Conservation (phyloP, 2,113 vertebrate genomes). For the Gorsachius goisagi region DNA sequence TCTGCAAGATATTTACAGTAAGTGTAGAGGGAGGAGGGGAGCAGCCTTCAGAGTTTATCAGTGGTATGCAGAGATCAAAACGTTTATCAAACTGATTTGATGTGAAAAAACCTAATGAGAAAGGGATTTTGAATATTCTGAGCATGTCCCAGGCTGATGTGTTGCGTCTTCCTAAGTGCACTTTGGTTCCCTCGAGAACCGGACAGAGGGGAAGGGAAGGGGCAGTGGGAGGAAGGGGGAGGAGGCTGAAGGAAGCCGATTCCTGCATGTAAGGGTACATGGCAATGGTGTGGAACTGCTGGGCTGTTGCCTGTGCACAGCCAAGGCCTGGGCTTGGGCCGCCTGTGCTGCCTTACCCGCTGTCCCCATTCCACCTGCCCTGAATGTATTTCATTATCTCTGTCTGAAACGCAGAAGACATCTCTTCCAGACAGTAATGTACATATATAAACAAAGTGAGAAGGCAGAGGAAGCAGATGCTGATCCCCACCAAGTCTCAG, state of each 20-base stretch:
- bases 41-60: slow-evolving; percentile 41
- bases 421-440: not conserved
- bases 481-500: not conserved
- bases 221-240: not conserved
- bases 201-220: not conserved
- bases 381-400: not conserved
- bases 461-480: not conserved
- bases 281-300: fast-evolving
- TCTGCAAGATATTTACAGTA: slow-evolving; percentile 67
- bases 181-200: not conserved
- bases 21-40: not conserved
- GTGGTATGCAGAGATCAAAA: slow-evolving; percentile 59
- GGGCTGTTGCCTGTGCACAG: not conserved
- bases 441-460: not conserved
- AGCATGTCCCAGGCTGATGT: not conserved
- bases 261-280: not conserved
- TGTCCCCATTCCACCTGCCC: not conserved
- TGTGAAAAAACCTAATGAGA: slow-evolving; percentile 37
- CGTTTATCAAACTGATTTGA: slow-evolving; percentile 45
- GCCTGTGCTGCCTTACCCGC: not conserved
- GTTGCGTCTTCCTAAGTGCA: not conserved
- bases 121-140: not conserved
- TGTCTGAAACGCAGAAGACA: not conserved
- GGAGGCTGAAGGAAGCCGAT: not conserved
- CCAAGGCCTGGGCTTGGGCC: not conserved